Evolutionary conservation across 2,113 vertebrate species (phyloP).

Genomic region (Laterallus jamaicensis): DNA sequence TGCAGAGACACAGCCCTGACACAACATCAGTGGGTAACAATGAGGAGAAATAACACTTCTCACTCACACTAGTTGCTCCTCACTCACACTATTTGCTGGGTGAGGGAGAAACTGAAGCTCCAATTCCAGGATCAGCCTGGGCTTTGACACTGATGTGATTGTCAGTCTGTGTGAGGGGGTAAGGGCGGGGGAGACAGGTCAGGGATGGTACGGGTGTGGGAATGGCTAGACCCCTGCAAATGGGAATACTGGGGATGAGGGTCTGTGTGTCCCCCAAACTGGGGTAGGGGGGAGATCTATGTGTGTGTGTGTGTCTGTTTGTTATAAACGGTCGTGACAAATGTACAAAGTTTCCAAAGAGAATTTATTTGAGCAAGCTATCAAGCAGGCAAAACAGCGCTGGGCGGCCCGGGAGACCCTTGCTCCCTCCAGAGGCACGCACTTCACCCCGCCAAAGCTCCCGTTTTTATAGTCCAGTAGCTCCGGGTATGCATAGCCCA

Average conservation of each 20-base stretch:
- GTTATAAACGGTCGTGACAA: neutral
- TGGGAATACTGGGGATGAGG: no score
- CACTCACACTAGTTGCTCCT: neutral
- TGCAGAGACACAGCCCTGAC: neutral
- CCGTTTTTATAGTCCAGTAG: no score
- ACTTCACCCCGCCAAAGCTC: no score
- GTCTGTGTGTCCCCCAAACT: neutral
- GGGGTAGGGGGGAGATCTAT: no score
- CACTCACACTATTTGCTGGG: neutral
- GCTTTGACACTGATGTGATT: rapidly evolving
- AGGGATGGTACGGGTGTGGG: neutral
- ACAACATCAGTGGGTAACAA: neutral
- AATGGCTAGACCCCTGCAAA: no score
- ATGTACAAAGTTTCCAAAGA: no score
- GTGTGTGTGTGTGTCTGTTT: rapidly evolving
- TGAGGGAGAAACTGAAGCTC: neutral
- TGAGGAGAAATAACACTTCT: neutral
- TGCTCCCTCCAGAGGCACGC: no score
- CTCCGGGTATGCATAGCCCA: no score
- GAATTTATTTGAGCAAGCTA: no score
- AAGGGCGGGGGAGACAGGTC: neutral
- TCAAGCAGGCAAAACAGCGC: no score
- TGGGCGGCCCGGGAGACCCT: no score
- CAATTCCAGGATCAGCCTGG: neutral
- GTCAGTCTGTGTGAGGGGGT: neutral